A percentile compares a stretch with the other conserved stretches of the same genome.
These are phyloP conservation scores for Hemicentrotus pulcherrimus DNA, from an alignment of 35 echinoderm and acorn worm species.

Conservation along the genomic window DNA sequence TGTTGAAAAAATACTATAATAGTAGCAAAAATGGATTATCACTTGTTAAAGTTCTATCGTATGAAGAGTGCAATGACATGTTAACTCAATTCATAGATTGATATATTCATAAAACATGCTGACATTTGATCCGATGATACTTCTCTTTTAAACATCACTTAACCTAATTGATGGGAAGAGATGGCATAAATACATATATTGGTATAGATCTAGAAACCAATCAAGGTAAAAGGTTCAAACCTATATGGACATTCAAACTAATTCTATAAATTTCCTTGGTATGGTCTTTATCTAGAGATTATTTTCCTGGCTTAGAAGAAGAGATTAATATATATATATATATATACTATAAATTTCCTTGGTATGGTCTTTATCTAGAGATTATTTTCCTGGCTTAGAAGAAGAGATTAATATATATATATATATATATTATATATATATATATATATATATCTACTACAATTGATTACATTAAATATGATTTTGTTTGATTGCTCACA, in stretches of 20 bases:
- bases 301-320: not conserved
- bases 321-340: too few species aligned
- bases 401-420: too few species aligned
- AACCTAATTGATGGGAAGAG: not conserved
- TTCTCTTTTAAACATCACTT: not conserved
- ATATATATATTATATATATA: too few species aligned
- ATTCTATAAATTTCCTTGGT: not conserved
- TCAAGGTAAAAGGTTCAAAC: not conserved
- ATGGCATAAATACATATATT: not conserved
- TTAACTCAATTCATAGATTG: not conserved
- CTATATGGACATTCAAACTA: not conserved
- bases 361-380: not conserved
- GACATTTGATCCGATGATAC: not conserved
- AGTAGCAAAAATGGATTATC: not conserved
- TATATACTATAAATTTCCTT: not conserved
- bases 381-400: not conserved
- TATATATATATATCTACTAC: too few species aligned
- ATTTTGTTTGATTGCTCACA: too few species aligned
- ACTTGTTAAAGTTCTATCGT: too few species aligned
- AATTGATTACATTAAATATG: too few species aligned
- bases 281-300: not conserved
- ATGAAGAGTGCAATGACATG: not conserved
- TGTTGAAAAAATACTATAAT: not conserved
- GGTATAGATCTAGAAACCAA: not conserved
- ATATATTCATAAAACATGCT: not conserved